Base-by-base conservation (phyloP, 1,140 invertebrate genomes). In the Grapholita molesta region DNA sequence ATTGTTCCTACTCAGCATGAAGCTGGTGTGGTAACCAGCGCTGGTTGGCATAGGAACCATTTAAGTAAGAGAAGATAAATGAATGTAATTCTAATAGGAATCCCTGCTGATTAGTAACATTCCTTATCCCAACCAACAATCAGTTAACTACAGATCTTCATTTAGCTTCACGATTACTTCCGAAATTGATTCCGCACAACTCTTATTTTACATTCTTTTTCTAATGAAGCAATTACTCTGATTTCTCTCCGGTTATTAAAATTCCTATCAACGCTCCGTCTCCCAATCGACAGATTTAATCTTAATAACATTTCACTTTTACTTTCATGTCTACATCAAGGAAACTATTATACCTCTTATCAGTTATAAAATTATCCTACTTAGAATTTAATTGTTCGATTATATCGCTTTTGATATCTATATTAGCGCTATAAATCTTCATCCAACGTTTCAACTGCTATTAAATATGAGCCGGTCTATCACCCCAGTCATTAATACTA, bases 221-320 rank as follows among this genome's bases (percentile, higher is more conserved):
- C 24, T 28, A 28, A 28, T 28, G 25, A 61, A 61, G 55, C 32
- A 32, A 61, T 61, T 61, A 61, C 5, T 23, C 24, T 1, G 55
- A 61, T 61, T 71, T 71, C 71, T 67, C 73, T 69, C 67, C 33
- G 57, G 68, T 70, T 72, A 75, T 79, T 78, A 77, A 72, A 73
- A 80, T 78, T 80, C 72, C 68, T 71, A 66, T 74, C 69, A 74
- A 75, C 71, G 68, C 67, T 73, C 71, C 70, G 67, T 75, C 42
- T 64, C 25, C 24, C 12, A 25, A 61, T 61, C 55, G 55, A 25
- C 53, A 28, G n/a, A 48, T 48, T 48, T 25, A 61, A 61, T 61
- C 55, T 32, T 15, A 15, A 61, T 57, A 57, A 28, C 21, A 57
- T 57, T 61, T 61, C 28, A 61, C 55, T 61, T 57, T 61, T 61